A percentile compares a stretch with the other conserved stretches of the same genome.
Evolutionary conservation across 2,888 invertebrate species (phyloP).

Genomic region (Sacculina carcini): DNA sequence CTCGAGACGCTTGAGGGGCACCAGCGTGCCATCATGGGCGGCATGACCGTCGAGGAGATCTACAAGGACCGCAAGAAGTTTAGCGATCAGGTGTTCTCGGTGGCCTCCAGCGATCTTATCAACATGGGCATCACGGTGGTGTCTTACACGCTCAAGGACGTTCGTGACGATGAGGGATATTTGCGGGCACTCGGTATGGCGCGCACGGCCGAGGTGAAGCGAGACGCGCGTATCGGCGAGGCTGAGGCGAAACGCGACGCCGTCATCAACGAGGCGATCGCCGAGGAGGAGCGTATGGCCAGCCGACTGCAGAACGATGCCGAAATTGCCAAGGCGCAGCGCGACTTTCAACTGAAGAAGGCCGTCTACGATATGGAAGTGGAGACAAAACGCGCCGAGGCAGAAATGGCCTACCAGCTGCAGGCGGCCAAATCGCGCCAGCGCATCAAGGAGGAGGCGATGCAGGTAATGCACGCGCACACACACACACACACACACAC

Average conservation of each 20-base stretch:
- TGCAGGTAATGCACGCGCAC: too few relatives aligned
- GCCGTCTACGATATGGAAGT: constrained; percentile 79
- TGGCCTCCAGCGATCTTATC: constrained; percentile 75
- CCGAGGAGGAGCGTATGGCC: constrained; percentile 88
- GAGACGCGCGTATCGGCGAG: constrained; percentile 88
- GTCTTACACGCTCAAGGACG: constrained; percentile 78
- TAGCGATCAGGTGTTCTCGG: constrained; percentile 72
- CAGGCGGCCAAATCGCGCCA: constrained; percentile 91
- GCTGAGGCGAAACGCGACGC: constrained; percentile 84
- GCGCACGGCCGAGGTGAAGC: constrained; percentile 73
- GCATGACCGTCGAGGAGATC: constrained; percentile 89
- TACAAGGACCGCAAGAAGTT: constrained; percentile 89
- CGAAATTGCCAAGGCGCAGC: constrained; percentile 83
- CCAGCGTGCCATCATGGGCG: constrained; percentile 84
- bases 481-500: too few relatives aligned
- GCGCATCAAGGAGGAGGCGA: constrained; percentile 82
- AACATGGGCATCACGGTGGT: constrained; percentile 93
- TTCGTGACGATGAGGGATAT: constrained; percentile 85
- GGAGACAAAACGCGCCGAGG: constrained; percentile 42
- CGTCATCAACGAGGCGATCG: constrained; percentile 74
- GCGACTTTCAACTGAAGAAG: constrained; percentile 89
- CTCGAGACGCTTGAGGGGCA: constrained; percentile 76
- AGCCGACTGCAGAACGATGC: constrained; percentile 80
- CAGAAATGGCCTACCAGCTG: constrained; percentile 71
- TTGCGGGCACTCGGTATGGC: constrained; percentile 82